Evolutionary conservation across 2,113 vertebrate species (phyloP), one percentile per base, ranked within the genome.

Genomic region (Ceyx melanurus): DNA sequence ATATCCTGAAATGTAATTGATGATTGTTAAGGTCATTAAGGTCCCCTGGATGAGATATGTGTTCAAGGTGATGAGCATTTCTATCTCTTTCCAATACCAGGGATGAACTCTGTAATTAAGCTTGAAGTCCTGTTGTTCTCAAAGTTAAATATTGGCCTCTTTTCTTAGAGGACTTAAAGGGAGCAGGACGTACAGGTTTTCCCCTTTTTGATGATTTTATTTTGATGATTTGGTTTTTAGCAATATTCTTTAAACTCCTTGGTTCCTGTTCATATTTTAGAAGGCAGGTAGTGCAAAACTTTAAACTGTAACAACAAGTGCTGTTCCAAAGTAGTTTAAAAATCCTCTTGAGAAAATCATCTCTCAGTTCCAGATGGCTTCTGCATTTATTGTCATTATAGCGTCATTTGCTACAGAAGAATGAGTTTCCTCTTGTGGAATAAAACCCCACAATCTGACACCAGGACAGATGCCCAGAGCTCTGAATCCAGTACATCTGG

Each of bases 341-440:
- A 89, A 92, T 35, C 28, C 82, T 92, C 85, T 15, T 18, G 92
- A 82, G 92, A 73, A 37, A 90, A 95, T 2, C 45, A 68, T 73
- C 48, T 66, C 82, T 60, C 75, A 26, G 13, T 45, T 73, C 86
- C 82, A 90, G 76, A 82, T 83, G 70, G 71, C 43, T 82, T 48
- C 45, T 40, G 73, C 5, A 4, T 64, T 95, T 81, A 53, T 77
- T 92, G 94, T 80, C 75, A 53, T 37, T 12, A 26, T 31, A 16
- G 22, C 29, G 79, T 26, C 51, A 25, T 80, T 92, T 2, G 9
- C 60, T 48, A 1, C 26, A 56, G 60, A 25, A 80, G 20, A 73
- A 86, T 2, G 37, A 76, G 5, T 70, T 91, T 90, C 40, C 65
- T 51, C 48, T 13, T 11, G 46, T 35, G 60, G 58, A 60, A 40